Evolutionary conservation across 2,888 invertebrate genomes (phyloP), one percentile per base, ranked within the genome.

Genomic region (Mycalesis mineus): DNA sequence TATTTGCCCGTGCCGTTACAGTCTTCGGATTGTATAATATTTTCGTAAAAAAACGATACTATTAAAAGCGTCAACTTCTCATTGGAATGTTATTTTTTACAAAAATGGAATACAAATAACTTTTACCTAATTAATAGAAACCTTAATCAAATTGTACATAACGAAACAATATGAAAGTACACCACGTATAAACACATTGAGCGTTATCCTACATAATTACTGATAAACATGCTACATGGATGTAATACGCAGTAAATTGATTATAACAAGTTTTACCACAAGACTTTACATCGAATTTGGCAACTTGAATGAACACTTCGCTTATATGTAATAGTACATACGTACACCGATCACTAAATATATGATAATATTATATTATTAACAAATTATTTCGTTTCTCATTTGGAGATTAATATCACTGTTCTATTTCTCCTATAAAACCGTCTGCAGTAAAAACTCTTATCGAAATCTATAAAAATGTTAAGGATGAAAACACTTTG

Each of bases 301-400:
- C 89, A 89, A 82, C 85, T 74, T 78, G 78, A 73, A 84, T 87
- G 86, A 88, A 89, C 88, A 87, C 88, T 75, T 75, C 65, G 74
- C 76, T 77, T 78, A 75, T 68, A 64, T 36, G 36, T 51, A 60
- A 57, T 54, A 61, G 57, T 60, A 62, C 61, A 67, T 60, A 64
- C 62, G 63, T 65, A 61, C 60, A 61, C 58, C 60, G 61, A 64
- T 56, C 36, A 58, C 64, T 65, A 62, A 61, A 62, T 51, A 62
- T 58, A 63, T 39, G 45, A 52, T 60, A 57, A 60, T 51, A 17
- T 47, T 51, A 51, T 29, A 29, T 14, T 29, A 29, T 14, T 51
- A 40, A 11, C 11, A 40, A 42, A 52, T 33, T 29, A 52, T 31
- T 52, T 52, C 42, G 52, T 33, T 42, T 52, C 22, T 29, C 33